A percentile compares a stretch with the other conserved stretches of the same genome.
These are phyloP conservation scores for Chrysolina americana DNA, from an alignment of 2,888 invertebrate species.

Conservation along the genomic window DNA sequence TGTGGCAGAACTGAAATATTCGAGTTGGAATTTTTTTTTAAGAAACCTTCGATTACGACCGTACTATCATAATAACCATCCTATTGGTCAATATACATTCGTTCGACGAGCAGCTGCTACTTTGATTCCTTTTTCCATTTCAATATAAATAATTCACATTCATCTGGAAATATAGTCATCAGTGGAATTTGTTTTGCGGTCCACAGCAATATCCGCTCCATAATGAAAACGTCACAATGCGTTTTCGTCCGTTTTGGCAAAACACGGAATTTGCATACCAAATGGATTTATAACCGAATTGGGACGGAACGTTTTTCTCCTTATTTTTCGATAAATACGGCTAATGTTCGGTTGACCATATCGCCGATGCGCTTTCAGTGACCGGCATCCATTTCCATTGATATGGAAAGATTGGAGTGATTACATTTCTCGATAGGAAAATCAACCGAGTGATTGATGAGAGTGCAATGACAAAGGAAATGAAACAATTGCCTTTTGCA, in stretches of 20 bases:
- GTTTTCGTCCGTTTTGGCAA: constrained; percentile 38
- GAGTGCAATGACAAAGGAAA: constrained; percentile 30
- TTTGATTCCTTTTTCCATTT: constrained; percentile 35
- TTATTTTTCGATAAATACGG: constrained; percentile 27
- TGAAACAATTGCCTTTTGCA: constrained; percentile 23
- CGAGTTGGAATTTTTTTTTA: no score
- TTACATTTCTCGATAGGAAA: constrained; percentile 37
- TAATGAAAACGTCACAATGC: constrained; percentile 47
- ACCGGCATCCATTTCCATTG: constrained; percentile 41
- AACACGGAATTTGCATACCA: constrained; percentile 41
- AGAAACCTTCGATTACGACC: neutral
- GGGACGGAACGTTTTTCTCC: constrained; percentile 19
- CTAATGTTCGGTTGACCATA: constrained; percentile 11
- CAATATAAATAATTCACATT: constrained; percentile 45
- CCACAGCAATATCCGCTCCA: constrained; percentile 42
- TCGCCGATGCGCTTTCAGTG: constrained; percentile 17
- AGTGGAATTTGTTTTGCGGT: constrained; percentile 48
- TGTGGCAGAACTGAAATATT: no score
- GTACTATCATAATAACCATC: neutral
- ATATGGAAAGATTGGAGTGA: constrained; percentile 37
- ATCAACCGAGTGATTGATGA: constrained; percentile 39
- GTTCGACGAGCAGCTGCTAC: neutral
- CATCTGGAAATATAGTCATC: constrained; percentile 46
- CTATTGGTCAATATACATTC: neutral
- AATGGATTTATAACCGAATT: constrained; percentile 41